Conservation (phyloP, 1,140 invertebrate species). For the Bombus pyrosoma region DNA sequence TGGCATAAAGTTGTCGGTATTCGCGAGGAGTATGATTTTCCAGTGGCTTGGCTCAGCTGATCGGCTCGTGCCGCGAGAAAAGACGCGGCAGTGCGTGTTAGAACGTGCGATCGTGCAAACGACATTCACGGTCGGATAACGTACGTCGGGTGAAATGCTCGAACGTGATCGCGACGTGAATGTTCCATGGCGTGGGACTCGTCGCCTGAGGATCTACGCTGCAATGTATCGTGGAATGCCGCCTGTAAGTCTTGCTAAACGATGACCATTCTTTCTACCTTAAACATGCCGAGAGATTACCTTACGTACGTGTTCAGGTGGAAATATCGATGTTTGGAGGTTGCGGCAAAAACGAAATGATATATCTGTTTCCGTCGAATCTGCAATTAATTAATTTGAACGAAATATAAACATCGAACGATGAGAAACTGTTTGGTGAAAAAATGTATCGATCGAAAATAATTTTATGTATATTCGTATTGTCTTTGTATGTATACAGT, state of each 20-base stretch:
- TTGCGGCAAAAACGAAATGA: too few species aligned
- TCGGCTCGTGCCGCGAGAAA: slow-evolving; percentile 32
- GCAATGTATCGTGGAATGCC: slow-evolving; percentile 33
- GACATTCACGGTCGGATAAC: slow-evolving; percentile 51
- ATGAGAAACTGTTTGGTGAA: too few species aligned
- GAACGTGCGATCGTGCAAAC: slow-evolving; percentile 33
- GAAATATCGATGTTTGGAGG: not conserved
- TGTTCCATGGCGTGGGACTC: slow-evolving; percentile 55
- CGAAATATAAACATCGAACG: too few species aligned
- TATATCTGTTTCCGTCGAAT: too few species aligned
- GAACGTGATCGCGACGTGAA: slow-evolving; percentile 51
- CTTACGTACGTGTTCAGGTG: not conserved
- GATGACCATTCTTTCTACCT: not conserved
- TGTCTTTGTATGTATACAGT: too few species aligned
- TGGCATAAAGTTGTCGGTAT: not conserved
- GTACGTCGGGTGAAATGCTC: slow-evolving; percentile 50
- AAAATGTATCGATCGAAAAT: too few species aligned
- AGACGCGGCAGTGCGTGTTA: slow-evolving; percentile 36
- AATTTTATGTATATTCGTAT: too few species aligned
- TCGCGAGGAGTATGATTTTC: slow-evolving; percentile 23
- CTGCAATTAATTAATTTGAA: too few species aligned
- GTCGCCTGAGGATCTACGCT: slow-evolving; percentile 40
- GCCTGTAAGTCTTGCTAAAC: slow-evolving; percentile 37
- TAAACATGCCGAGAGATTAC: not conserved
- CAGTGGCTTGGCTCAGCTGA: slow-evolving; percentile 29